Evolutionary conservation across 2,113 vertebrate genomes (phyloP), one percentile per base, ranked within the genome.

Genomic region (Siniperca knerii): DNA sequence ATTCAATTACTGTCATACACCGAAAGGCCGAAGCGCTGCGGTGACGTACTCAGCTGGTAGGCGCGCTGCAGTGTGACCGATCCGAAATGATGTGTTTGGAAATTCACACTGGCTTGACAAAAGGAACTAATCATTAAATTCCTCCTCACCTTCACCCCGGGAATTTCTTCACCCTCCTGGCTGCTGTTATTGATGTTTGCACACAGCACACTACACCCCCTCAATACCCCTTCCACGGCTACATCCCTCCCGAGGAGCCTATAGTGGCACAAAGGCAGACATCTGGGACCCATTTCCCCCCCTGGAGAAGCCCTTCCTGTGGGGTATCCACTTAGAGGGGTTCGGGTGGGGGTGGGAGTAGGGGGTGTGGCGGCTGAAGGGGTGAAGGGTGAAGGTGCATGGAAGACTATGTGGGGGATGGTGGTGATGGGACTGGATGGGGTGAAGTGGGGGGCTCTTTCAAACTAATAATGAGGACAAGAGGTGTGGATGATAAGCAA

Each of bases 221-320:
- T 54, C 61, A 37, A 67, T 83, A 86, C 81, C 90, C 85, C 86
- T 60, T 84, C 88, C 85, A 80, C 55, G 46, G 87, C 92, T 91
- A 94, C 91, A 92, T 92, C 87, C 90, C 92, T 92, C 90, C 90
- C 23, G 80, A 90, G 92, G 91, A 91, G 94, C 87, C 86, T 75
- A 55, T 86, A 89, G 93, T 92, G 92, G 92, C 93, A 95, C 92
- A 93, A 92, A 91, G 79, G 85, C 90, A 86, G 78, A 93, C 95
- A 96, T 96, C 95, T 95, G 95, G 95, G 93, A 95, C 90, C 93
- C 88, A 96, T 96, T 96, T 95, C 93, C 95, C 92, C 92, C 91
- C 82, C 87, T 92, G 90, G 93, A 94, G 91, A 91, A 92, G 92
- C 89, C 91, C 93, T 95, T 96, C 95, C 95, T 95, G 95, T 95